Conservation (phyloP, 1,140 invertebrate genomes). For the Pseudoatta argentina region DNA sequence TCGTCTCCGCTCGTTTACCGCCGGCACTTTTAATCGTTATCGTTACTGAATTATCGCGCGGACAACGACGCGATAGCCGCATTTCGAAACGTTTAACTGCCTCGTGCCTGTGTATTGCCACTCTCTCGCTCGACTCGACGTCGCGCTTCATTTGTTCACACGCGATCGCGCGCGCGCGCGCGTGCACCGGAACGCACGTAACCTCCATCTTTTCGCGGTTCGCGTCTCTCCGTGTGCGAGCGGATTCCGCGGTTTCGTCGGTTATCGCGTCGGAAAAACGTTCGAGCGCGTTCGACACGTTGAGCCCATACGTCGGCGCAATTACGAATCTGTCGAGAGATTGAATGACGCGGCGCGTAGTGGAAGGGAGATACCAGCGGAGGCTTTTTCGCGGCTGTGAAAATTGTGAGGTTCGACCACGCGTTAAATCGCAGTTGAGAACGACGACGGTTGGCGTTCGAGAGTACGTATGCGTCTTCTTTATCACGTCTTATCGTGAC, state of each 20-base stretch:
- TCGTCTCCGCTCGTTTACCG: constrained; percentile 5
- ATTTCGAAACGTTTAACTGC: constrained; percentile 21
- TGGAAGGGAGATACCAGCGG: background rate
- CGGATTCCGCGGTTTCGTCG: constrained; percentile 24
- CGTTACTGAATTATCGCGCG: constrained; percentile 30
- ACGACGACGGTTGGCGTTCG: background rate
- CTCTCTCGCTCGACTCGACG: background rate
- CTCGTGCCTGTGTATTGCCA: no score
- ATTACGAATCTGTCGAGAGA: background rate
- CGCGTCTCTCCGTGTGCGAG: background rate
- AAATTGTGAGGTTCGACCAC: background rate
- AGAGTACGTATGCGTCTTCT: background rate
- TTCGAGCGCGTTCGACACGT: background rate
- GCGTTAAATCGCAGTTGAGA: constrained; percentile 12
- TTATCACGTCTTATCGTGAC: background rate
- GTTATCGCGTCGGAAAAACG: background rate
- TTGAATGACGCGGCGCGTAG: background rate
- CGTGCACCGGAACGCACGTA: constrained; percentile 8
- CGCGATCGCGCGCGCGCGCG: background rate
- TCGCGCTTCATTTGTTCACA: constrained; percentile 28
- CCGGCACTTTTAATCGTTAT: constrained; percentile 29
- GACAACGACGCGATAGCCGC: constrained; percentile 35
- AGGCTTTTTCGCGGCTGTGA: background rate
- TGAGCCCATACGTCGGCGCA: background rate
- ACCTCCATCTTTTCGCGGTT: constrained; percentile 3